A percentile compares a stretch with the other conserved stretches of the same genome.
Evolutionary conservation across 2,797 vertebrate species (phyloP).

Genomic region (Chrosomus eos): DNA sequence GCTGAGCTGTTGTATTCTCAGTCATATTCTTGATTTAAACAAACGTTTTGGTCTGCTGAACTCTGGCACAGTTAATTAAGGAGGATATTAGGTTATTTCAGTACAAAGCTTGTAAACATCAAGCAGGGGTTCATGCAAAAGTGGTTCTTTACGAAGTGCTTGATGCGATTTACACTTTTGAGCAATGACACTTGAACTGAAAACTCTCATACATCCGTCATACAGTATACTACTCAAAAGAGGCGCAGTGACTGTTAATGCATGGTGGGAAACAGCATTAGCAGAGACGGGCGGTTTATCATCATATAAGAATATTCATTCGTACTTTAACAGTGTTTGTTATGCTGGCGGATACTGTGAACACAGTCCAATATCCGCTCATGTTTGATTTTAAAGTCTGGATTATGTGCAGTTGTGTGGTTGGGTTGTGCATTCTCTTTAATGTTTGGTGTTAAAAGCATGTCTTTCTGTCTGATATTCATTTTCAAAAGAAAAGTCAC

Average conservation of each 20-base stretch:
- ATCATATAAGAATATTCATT: neutral
- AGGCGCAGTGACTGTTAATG: neutral
- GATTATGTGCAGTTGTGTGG: neutral
- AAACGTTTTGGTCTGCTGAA: constrained; percentile 3
- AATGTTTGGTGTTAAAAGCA: neutral
- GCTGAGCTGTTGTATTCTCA: neutral
- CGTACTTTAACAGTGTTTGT: neutral
- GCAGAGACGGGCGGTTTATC: neutral
- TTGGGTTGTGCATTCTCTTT: neutral
- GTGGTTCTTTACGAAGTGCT: neutral
- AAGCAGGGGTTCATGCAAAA: neutral
- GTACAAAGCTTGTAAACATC: neutral
- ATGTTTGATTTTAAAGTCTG: neutral
- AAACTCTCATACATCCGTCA: neutral
- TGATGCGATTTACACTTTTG: neutral
- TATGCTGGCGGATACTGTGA: neutral
- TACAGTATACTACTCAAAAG: neutral
- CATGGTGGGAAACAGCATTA: neutral
- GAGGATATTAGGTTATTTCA: neutral
- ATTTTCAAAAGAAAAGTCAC: neutral
- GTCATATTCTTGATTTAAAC: neutral
- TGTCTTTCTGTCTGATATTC: neutral
- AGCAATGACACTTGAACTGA: neutral
- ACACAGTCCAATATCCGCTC: neutral
- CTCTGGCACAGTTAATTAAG: neutral